Base-by-base conservation (phyloP, 2,888 invertebrate genomes). In the Apodemia hepburni region DNA sequence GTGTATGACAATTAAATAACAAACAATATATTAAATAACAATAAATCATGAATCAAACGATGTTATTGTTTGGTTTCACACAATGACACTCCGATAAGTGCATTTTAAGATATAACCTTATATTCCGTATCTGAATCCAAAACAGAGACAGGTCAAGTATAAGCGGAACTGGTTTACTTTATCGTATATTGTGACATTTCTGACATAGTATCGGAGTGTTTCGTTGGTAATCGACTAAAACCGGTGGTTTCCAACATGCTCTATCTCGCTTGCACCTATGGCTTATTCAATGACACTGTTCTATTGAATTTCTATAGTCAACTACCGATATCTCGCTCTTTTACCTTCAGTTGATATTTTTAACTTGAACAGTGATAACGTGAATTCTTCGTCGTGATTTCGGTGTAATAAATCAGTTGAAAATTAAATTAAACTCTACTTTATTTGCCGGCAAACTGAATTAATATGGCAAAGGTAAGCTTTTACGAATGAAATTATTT, bases 381-480 rank as follows among this genome's bases (percentile, higher is more conserved):
- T 85, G 67, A 73, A 62, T 47, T 58, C 58, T 64, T 60, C 64
- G 66, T 71, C 67, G 66, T 70, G 69, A 65, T 69, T 65, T 76
- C 78, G 73, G 81, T 83, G 80, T 76, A 79, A 80, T 80, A 79
- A 78, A 75, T 68, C 75, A 82, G 76, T 77, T 75, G 77, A 78
- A 76, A 81, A 77, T 72, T 79, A 79, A 75, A 76, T 66, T 54
- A 63, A 60, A 61, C 54, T 27, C 27, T 27, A 45, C 17, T 60
- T 63, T 60, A 38, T 58, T 51, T 17, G 38, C 60, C 59, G 11
- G 33, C 61, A 58, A 66, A 68, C 69, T 65, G 66, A 69, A 69
- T 72, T 71, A 75, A 69, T 66, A 87, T 89, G 89, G 87, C 90
- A 9, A 87, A 89, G 90, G 89, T 89, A 88, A 22, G 64, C 61